phyloP scores from a whole-genome alignment of 2,888 invertebrate genomes.

The Agonopterix heracliana region DNA sequence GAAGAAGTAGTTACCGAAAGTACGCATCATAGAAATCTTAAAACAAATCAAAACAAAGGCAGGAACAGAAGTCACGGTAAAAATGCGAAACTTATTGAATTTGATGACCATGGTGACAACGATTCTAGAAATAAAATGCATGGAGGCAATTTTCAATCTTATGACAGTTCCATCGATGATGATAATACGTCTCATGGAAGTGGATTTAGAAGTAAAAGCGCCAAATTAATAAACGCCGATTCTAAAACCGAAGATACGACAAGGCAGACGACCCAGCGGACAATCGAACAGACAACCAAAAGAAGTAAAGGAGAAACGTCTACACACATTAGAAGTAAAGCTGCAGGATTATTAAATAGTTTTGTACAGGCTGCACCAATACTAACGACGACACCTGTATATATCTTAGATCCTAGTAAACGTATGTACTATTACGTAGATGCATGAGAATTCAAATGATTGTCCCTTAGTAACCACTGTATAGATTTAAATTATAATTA shows the following conservation, averaged over 20 bases:
- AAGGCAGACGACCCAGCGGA: constrained; percentile 13
- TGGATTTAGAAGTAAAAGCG: constrained; percentile 47
- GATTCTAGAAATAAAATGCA: constrained; percentile 24
- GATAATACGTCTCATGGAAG: constrained; percentile 57
- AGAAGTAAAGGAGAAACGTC: constrained; percentile 14
- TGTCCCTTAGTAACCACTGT: constrained; percentile 1
- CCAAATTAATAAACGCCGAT: constrained; percentile 35
- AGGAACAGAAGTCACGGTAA: constrained; percentile 22
- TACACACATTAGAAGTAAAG: constrained; percentile 32
- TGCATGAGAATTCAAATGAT: constrained; percentile 14
- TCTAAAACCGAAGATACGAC: constrained; percentile 13
- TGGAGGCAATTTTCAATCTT: constrained; percentile 35
- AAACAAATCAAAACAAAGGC: constrained; percentile 27
- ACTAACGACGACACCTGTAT: constrained; percentile 53
- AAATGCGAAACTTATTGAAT: constrained; percentile 48
- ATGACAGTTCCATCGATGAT: constrained; percentile 20
- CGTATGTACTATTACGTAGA: constrained; percentile 71
- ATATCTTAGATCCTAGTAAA: constrained; percentile 68
- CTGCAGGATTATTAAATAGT: constrained; percentile 52
- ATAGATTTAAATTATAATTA: constrained; percentile 17
- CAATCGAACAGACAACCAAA: not conserved
- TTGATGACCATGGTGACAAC: constrained; percentile 42
- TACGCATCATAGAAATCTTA: constrained; percentile 49
- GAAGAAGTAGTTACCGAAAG: constrained; percentile 16
- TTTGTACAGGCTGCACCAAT: constrained; percentile 57